These are phyloP conservation scores for Tringa solitaria DNA, from an alignment of 2,113 vertebrate genomes.

Conservation along the genomic window DNA sequence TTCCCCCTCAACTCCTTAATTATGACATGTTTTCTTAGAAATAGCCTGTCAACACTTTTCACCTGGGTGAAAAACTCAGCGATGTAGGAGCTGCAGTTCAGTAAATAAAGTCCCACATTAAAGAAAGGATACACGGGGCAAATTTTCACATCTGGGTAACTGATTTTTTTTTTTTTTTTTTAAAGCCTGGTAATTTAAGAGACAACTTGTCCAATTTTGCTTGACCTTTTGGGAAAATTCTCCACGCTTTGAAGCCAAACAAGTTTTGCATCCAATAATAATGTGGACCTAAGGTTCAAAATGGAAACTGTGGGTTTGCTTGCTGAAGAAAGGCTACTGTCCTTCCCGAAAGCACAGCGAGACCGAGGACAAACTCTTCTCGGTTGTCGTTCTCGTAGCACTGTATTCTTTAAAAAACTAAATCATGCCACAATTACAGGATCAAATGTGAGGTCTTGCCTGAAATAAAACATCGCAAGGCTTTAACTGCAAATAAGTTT, in stretches of 20 bases:
- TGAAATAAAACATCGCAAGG: background rate
- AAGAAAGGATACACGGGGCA: background rate
- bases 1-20: background rate
- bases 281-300: background rate
- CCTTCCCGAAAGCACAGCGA: background rate
- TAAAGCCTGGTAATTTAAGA: background rate
- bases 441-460: background rate
- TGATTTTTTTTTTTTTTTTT: background rate
- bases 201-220: background rate
- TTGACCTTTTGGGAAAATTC: background rate
- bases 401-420: background rate
- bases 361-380: background rate
- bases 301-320: background rate
- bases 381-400: background rate
- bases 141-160: background rate
- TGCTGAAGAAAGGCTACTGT: background rate
- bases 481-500: background rate
- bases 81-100: background rate
- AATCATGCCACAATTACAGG: background rate
- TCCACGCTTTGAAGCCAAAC: background rate
- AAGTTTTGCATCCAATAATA: background rate
- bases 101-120: background rate
- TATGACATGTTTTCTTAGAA: background rate
- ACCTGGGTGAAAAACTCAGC: background rate
- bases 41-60: background rate